Conservation (phyloP, 2,113 vertebrate genomes). For the Sphaerodactylus townsendi region DNA sequence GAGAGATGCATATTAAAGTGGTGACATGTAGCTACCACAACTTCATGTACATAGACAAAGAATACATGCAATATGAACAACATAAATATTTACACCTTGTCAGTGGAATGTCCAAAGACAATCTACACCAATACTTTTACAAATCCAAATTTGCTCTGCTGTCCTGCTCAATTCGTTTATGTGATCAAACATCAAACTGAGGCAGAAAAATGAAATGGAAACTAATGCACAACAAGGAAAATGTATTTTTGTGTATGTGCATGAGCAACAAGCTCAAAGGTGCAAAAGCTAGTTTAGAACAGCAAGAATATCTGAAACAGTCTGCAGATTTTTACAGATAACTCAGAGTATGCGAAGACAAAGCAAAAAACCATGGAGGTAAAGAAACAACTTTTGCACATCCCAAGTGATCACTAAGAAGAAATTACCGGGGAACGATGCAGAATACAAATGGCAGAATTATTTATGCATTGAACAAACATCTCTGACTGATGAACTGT, state of each 20-base stretch:
- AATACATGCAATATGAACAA: not conserved
- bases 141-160: not conserved
- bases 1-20: not conserved
- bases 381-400: not conserved
- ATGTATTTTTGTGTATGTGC: too few relatives aligned
- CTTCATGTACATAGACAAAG: not conserved
- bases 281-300: not conserved
- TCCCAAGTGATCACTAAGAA: slow-evolving; percentile 31
- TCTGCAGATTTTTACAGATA: not conserved
- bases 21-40: not conserved
- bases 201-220: not conserved
- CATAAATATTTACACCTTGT: too few relatives aligned
- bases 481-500: slow-evolving; percentile 13
- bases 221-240: not conserved
- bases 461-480: slow-evolving; percentile 35
- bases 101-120: too few relatives aligned
- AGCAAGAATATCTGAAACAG: not conserved
- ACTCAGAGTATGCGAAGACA: not conserved
- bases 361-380: not conserved
- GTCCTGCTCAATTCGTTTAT: not conserved
- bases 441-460: slow-evolving; percentile 20
- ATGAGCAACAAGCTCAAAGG: not conserved
- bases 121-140: not conserved
- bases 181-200: not conserved
- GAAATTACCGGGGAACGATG: slow-evolving; percentile 4